Evolutionary conservation across 2,888 invertebrate genomes (phyloP).

Genomic region (Eremobia ochroleuca): DNA sequence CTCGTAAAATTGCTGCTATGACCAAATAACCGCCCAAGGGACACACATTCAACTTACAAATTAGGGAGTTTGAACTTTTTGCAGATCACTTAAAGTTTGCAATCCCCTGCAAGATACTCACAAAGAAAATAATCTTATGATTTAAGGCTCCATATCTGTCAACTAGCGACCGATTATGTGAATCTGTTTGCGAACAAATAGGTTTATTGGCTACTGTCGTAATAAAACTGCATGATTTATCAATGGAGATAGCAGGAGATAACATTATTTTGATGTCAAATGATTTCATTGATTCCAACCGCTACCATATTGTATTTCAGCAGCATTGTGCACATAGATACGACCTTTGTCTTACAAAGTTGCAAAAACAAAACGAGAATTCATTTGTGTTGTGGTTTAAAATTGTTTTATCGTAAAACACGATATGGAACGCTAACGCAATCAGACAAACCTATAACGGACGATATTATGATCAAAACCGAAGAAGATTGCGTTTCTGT

Average conservation of each 20-base stretch:
- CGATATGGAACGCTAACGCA: slow-evolving; percentile 28
- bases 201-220: slow-evolving; percentile 87
- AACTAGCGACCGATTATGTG: slow-evolving; percentile 84
- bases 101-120: slow-evolving; percentile 62
- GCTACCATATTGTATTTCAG: slow-evolving; percentile 68
- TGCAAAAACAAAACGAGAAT: slow-evolving; percentile 58
- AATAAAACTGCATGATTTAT: slow-evolving; percentile 87
- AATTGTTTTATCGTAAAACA: slow-evolving; percentile 42
- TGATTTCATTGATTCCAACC: slow-evolving; percentile 73
- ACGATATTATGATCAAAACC: slow-evolving; percentile 24
- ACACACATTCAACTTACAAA: slow-evolving; percentile 60
- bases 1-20: slow-evolving; percentile 81
- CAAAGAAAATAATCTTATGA: slow-evolving; percentile 85
- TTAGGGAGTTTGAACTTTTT: slow-evolving; percentile 60
- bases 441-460: slow-evolving; percentile 20
- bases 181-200: slow-evolving; percentile 87
- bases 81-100: slow-evolving; percentile 60
- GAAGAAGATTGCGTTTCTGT: slow-evolving; percentile 39
- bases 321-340: slow-evolving; percentile 42
- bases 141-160: slow-evolving; percentile 87
- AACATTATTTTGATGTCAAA: slow-evolving; percentile 73
- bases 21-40: slow-evolving; percentile 74
- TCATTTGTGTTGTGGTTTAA: slow-evolving; percentile 44
- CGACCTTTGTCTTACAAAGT: slow-evolving; percentile 43
- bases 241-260: slow-evolving; percentile 68